Conservation (phyloP, 2,888 invertebrate species). For the Euplexia lucipara region DNA sequence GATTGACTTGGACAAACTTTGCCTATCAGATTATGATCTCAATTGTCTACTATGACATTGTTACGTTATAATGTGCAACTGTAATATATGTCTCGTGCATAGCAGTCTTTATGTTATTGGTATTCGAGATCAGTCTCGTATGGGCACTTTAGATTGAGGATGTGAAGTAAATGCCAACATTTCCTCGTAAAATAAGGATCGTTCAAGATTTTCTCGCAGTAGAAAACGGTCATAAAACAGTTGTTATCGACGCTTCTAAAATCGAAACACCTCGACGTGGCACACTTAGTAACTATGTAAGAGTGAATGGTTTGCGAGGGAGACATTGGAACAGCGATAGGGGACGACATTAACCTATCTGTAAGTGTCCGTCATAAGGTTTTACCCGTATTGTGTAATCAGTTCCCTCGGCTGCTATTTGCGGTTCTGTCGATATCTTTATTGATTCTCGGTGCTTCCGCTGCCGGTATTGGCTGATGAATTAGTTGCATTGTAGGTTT, state of each 20-base stretch:
- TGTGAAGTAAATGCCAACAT: conserved; percentile 55
- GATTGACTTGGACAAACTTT: conserved; percentile 30
- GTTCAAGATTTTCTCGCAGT: conserved; percentile 54
- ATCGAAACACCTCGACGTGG: conserved; percentile 42
- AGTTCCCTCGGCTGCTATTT: conserved; percentile 35
- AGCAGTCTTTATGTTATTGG: conserved; percentile 45
- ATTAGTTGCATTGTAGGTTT: not conserved
- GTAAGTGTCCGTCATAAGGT: conserved; percentile 25
- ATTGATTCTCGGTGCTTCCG: conserved; percentile 31
- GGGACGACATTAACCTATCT: conserved; percentile 22
- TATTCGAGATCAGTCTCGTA: conserved; percentile 52
- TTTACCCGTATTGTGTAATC: conserved; percentile 35
- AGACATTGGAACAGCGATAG: conserved; percentile 25
- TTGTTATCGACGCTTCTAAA: conserved; percentile 54
- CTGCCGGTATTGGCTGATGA: conserved; percentile 23
- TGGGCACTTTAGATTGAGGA: conserved; percentile 50
- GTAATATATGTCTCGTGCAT: conserved; percentile 6
- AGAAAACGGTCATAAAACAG: conserved; percentile 53
- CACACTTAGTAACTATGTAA: conserved; percentile 53
- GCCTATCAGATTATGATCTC: conserved; percentile 37
- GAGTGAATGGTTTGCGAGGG: conserved; percentile 34
- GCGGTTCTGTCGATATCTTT: conserved; percentile 25
- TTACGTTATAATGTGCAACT: conserved; percentile 16
- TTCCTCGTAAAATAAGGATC: conserved; percentile 60
- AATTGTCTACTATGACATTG: not conserved